Percentiles rank a stretch among this genome's conserved stretches.
Conservation (phyloP, 2,113 vertebrate species). For the rabbit (Oryctolagus cuniculus) region mOryCun1.1 NC_091442.1:12505001-12505500, state of each 20-base stretch:
- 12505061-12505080: neutral
- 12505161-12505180: neutral
- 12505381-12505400: neutral
- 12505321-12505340: neutral
- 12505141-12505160: neutral
- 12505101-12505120: neutral
- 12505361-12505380: fast-evolving
- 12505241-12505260: neutral
- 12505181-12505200: neutral
- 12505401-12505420: no score
- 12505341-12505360: neutral
- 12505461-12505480: neutral
- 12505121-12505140: no score
- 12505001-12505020: neutral
- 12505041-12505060: no score
- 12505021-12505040: neutral
- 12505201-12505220: neutral
- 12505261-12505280: neutral
- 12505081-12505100: neutral
- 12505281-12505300: neutral
- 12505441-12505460: no score
- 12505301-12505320: neutral
- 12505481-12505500: neutral
- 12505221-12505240: neutral
- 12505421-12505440: neutral